Base-by-base conservation (phyloP, 1,140 invertebrate species). In the Meloidogyne floridensis region DNA sequence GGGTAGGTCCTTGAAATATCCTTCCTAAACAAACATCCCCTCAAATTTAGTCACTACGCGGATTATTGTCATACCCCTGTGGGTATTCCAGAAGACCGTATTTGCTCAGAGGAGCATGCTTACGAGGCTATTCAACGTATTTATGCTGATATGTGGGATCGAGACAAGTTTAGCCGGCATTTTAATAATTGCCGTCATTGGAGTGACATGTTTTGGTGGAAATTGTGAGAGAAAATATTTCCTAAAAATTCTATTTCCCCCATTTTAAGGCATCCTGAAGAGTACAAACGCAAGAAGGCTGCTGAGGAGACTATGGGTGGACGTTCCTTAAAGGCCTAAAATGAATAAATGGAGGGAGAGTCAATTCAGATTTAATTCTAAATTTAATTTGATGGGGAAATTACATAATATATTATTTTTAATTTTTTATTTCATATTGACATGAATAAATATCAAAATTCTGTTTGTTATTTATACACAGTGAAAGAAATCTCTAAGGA, bases 121-220 rank as follows among this genome's bases (percentile, higher is more conserved):
- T 77, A 77, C n/a, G 75, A 77, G 59, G 32, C 56, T 15, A 77
- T 77, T 77, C 75, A 77, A 77, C 75, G 75, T 53, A 77, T 77
- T 56, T 77, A 65, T 77, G 75, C 75, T 56, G 43, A 54, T 8
- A 77, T 77, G 75, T 77, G 75, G 75, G 75, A 77, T 43, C 18
- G 69, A n/a, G 75, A 77, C 53, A 77, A 77, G 47, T 77, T 59
- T 69, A 56, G 69, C 5, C 20, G 32, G 13, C 75, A 77, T 77
- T 77, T 65, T 43, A 77, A 77, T 43, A 77, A 77, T 47, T 54
- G 51, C 8, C 75, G 75, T 43, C 75, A 77, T 54, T 77, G 75
- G 75, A 77, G 75, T 53, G 75, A 77, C n/a, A 69, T 32, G 69
- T 77, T 77, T 59, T 77, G 75, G 75, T 77, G 75, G 75, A 77